Conservation (phyloP, 2,888 invertebrate genomes). For the Endomychus coccineus region DNA sequence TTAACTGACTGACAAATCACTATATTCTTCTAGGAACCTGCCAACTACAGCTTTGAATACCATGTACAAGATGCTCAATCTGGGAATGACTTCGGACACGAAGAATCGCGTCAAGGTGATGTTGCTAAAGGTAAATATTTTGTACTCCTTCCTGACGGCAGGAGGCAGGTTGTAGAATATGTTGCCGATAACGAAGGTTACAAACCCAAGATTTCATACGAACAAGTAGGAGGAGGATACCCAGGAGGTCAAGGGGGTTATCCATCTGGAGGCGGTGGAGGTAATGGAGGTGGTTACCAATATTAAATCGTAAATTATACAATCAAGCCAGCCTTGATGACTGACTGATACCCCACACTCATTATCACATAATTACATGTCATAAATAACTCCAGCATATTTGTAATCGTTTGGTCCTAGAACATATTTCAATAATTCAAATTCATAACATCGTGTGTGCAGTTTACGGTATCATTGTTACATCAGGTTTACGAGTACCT, state of each 20-base stretch:
- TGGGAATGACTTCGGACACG: constrained; percentile 63
- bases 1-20: too few species aligned
- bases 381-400: too few species aligned
- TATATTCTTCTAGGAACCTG: constrained; percentile 41
- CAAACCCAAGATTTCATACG: constrained; percentile 56
- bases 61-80: constrained; percentile 55
- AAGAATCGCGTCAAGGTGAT: constrained; percentile 57
- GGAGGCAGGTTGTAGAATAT: constrained; percentile 59
- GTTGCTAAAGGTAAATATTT: constrained; percentile 62
- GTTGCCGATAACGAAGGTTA: constrained; percentile 59
- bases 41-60: constrained; percentile 60
- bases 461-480: too few species aligned
- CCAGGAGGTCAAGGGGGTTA: constrained; percentile 35
- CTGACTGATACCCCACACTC: too few species aligned
- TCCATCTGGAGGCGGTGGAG: constrained; percentile 37
- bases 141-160: constrained; percentile 60
- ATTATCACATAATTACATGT: too few species aligned
- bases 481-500: too few species aligned
- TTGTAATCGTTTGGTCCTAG: too few species aligned
- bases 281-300: constrained; percentile 40
- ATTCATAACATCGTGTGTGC: too few species aligned
- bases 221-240: constrained; percentile 16
- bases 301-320: constrained; percentile 29
- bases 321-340: too few species aligned
- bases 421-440: too few species aligned